Conservation (phyloP, 2,113 vertebrate genomes). For the Labrus mixtus region DNA sequence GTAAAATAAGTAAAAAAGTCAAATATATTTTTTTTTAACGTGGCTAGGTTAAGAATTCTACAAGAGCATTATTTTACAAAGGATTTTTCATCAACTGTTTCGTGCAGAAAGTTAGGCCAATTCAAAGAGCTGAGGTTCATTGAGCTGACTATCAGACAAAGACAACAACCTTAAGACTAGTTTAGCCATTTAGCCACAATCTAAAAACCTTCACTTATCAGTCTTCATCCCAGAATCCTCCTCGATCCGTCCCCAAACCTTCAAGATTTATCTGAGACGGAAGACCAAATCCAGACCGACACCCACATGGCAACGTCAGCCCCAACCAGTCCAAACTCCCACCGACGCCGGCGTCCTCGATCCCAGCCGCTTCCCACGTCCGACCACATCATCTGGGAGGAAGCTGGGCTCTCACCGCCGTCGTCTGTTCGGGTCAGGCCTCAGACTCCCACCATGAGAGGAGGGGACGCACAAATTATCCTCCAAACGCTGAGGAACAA, state of each 20-base stretch:
- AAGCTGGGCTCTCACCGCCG: constrained; percentile 62
- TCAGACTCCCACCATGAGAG: constrained; percentile 70
- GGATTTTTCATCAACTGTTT: too few species aligned
- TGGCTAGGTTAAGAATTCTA: too few species aligned
- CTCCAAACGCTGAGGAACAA: constrained; percentile 60
- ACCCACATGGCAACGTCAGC: constrained; percentile 40
- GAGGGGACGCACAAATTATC: constrained; percentile 56
- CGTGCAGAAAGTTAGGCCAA: too few species aligned
- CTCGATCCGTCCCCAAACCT: constrained; percentile 13
- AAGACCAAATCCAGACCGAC: constrained; percentile 57
- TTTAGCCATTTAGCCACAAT: background rate
- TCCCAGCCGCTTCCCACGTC: constrained; percentile 52
- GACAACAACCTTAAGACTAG: constrained; percentile 1
- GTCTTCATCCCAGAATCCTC: constrained; percentile 16
- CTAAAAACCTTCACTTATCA: constrained; percentile 3
- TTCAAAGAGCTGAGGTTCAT: background rate
- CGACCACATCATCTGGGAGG: constrained; percentile 77
- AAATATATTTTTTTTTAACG: too few species aligned
- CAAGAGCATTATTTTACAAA: too few species aligned
- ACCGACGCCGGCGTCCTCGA: constrained; percentile 31
- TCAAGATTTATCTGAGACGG: background rate
- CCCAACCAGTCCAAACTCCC: constrained; percentile 55
- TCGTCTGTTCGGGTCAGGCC: constrained; percentile 81
- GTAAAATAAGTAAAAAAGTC: too few species aligned
- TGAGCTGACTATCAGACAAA: background rate